Base-by-base conservation (phyloP, 1,140 invertebrate species). In the Cydia amplana region DNA sequence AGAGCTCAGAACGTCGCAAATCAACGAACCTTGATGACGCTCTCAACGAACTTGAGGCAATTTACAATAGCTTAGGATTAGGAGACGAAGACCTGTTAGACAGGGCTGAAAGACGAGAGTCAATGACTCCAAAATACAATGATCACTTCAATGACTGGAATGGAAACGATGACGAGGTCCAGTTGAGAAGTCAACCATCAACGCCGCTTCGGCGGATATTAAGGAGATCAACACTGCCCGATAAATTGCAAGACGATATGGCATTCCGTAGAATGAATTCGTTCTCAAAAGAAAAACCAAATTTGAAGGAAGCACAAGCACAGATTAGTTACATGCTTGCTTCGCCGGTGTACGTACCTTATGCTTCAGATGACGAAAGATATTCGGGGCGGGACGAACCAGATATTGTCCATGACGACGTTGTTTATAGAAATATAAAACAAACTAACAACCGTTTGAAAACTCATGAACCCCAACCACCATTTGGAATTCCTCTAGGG, bases 401-500 rank as follows among this genome's bases (percentile, higher is more conserved):
- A 4, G 96, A 98, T 92, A 93, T 97, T 4, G 95, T 96, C 4
- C 92, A 95, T 12, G 97, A 98, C 87, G 97, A 98, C 90, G 95
- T 98, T 0, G 95, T 96, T 4, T 97, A 96, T 86, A 94, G 97
- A 78, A 97, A 95, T 80, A 95, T 97, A 73, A 95, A 95, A 82
- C 95, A 96, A 84, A 95, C 96, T 1, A 97, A 97, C 81, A 95
- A 95, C 85, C 94, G 94, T 16, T 90, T 95, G 28, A 96, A 95
- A 84, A 94, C 96, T 1, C 80, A 94, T 0, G 97, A 98, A 75
- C 96, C 96, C 7, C 97, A 98, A 85, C 97, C 97, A 28, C 97
- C 96, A 0, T 98, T 98, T 88, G 97, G 97, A 16, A 98, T 98
- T 82, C 97, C 97, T 0, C 83, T 98, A 10, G 96, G 96, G 5